phyloP scores from a whole-genome alignment of 2,113 vertebrate species.

The Holacanthus passer region DNA sequence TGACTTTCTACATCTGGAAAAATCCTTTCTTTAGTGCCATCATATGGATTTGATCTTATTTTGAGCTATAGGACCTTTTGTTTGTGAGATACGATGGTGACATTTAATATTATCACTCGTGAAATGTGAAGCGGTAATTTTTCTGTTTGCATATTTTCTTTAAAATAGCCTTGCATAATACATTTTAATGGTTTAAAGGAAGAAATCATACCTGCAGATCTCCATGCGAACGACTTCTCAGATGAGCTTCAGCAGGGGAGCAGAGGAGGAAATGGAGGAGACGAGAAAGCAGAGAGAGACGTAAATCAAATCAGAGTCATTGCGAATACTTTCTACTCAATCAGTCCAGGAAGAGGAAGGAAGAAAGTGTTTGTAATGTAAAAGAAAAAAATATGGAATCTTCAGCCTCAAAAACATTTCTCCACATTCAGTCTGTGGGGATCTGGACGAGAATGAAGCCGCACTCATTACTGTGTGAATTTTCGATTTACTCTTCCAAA shows the following conservation, averaged over 20 bases:
- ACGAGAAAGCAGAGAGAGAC: slow-evolving; percentile 38
- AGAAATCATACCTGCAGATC: slow-evolving; percentile 91
- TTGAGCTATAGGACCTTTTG: neutral
- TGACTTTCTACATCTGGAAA: slow-evolving; percentile 27
- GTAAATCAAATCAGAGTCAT: slow-evolving; percentile 53
- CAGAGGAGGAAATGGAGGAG: slow-evolving; percentile 44
- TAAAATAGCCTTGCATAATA: neutral
- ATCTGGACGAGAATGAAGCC: neutral
- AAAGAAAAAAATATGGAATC: neutral
- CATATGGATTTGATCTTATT: slow-evolving; percentile 9
- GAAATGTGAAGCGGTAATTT: neutral
- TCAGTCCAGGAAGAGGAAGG: slow-evolving; percentile 23
- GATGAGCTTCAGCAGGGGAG: slow-evolving; percentile 89
- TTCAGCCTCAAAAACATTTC: neutral
- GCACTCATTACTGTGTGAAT: neutral
- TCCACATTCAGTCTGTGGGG: neutral
- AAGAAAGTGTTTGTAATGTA: neutral
- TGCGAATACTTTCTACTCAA: slow-evolving; percentile 23
- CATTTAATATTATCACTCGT: neutral
- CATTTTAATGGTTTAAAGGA: neutral
- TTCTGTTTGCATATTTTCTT: neutral
- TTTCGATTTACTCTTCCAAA: slow-evolving; percentile 28
- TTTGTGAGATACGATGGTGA: neutral
- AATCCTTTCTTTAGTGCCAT: neutral
- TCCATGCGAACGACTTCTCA: slow-evolving; percentile 99